Percentiles rank a stretch among this genome's conserved stretches.
These are phyloP conservation scores for Sabatieria punctata DNA, from an alignment of 2,888 invertebrate species.

Conservation along the genomic window DNA sequence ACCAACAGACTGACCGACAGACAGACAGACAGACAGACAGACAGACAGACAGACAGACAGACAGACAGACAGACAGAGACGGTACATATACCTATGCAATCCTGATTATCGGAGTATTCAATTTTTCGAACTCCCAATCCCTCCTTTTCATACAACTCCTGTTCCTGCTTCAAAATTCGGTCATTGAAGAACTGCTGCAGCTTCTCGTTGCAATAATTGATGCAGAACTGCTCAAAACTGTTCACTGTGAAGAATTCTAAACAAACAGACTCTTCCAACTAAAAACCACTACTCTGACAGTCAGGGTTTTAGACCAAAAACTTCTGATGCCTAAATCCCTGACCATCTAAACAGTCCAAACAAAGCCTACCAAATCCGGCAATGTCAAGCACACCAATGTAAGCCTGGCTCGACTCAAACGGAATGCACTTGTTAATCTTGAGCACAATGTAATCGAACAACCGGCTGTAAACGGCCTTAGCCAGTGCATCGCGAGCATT, in stretches of 20 bases:
- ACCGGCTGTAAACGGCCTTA: constrained; percentile 78
- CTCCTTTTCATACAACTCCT: constrained; percentile 77
- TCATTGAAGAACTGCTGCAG: constrained; percentile 98
- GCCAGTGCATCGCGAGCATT: constrained; percentile 88
- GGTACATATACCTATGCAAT: constrained; percentile 88
- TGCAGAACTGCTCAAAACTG: constrained; percentile 79
- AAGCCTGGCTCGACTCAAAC: constrained; percentile 74
- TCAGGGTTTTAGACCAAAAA: too few relatives aligned
- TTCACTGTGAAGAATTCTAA: constrained; percentile 61
- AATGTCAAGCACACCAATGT: constrained; percentile 91
- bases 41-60: too few relatives aligned
- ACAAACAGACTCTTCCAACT: too few relatives aligned
- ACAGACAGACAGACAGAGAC: too few relatives aligned
- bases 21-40: too few relatives aligned
- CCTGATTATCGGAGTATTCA: constrained; percentile 85
- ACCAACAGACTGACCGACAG: too few relatives aligned
- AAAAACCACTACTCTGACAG: too few relatives aligned
- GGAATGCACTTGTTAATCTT: constrained; percentile 86
- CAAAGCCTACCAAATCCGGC: constrained; percentile 72
- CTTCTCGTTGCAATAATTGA: constrained; percentile 98
- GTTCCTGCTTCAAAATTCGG: constrained; percentile 82
- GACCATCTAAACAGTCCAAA: neutral
- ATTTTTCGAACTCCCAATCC: constrained; percentile 83
- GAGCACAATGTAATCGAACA: constrained; percentile 87
- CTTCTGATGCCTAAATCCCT: neutral